Conservation (phyloP, 2,797 vertebrate species). For the Rachycentron canadum region DNA sequence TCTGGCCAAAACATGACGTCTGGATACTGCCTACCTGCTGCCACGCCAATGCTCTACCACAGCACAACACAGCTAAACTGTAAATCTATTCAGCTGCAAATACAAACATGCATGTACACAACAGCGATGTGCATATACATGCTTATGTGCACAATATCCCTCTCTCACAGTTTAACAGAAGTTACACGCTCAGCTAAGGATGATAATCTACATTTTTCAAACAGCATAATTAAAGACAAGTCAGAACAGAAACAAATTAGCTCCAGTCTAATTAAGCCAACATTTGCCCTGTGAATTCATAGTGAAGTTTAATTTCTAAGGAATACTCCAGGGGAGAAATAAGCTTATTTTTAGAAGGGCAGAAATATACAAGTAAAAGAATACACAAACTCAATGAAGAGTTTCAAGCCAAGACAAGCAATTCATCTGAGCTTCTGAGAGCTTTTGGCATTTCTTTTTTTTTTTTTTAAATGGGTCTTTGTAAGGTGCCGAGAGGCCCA, state of each 20-base stretch:
- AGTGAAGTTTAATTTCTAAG: conserved; percentile 27
- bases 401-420: conserved; percentile 56
- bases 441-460: conserved; percentile 43
- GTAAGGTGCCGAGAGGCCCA: conserved; percentile 62
- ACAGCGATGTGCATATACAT: conserved; percentile 12
- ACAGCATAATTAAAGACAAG: conserved; percentile 54
- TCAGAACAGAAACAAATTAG: conserved; percentile 53
- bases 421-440: conserved; percentile 48
- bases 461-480: conserved; percentile 66
- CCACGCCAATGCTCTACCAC: conserved; percentile 16
- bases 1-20: conserved; percentile 54
- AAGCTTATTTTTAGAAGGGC: conserved; percentile 47
- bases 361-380: conserved; percentile 33
- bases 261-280: conserved; percentile 42
- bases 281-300: conserved; percentile 14
- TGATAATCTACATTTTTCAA: conserved; percentile 22
- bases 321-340: conserved; percentile 1
- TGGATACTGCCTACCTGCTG: conserved; percentile 44
- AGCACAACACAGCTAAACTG: conserved; percentile 43
- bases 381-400: conserved; percentile 49
- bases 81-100: conserved; percentile 51
- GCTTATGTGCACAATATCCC: neutral
- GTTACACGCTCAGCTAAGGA: conserved; percentile 23
- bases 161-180: conserved; percentile 15
- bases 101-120: conserved; percentile 48